phyloP scores from a whole-genome alignment of 2,113 vertebrate genomes.

The Gavia stellata region DNA sequence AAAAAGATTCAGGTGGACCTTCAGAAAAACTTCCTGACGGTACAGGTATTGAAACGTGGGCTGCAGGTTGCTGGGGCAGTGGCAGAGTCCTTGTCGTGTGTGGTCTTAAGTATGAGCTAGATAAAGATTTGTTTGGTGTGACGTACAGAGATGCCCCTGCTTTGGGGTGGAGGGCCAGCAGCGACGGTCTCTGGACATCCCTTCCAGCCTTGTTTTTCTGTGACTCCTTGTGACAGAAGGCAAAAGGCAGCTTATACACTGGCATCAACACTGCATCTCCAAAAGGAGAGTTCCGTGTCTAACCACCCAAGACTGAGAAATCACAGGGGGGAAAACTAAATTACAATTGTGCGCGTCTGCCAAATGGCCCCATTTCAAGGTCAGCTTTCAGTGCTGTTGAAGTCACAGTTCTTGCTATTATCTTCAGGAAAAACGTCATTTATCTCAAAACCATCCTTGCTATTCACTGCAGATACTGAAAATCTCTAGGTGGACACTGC shows the following conservation, averaged over 20 bases:
- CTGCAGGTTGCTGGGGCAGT: background rate
- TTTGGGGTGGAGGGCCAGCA: background rate
- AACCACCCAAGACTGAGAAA: background rate
- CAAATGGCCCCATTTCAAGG: slow-evolving; percentile 11
- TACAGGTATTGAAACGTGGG: background rate
- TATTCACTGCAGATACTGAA: background rate
- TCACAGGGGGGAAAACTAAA: background rate
- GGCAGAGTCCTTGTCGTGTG: background rate
- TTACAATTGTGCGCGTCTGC: background rate
- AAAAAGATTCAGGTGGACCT: background rate
- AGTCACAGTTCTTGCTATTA: background rate
- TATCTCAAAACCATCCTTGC: background rate
- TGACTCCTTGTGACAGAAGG: background rate
- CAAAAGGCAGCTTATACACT: background rate
- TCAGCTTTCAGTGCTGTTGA: background rate
- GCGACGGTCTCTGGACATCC: background rate
- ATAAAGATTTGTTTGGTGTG: background rate
- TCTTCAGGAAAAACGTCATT: background rate
- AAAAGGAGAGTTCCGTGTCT: background rate
- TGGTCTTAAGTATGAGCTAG: background rate
- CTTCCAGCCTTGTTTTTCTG: background rate
- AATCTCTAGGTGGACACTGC: background rate
- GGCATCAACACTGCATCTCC: background rate
- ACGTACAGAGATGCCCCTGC: background rate
- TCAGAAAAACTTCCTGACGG: background rate